Base-by-base conservation (phyloP, 2,797 vertebrate genomes). In the Margarornis squamiger region DNA sequence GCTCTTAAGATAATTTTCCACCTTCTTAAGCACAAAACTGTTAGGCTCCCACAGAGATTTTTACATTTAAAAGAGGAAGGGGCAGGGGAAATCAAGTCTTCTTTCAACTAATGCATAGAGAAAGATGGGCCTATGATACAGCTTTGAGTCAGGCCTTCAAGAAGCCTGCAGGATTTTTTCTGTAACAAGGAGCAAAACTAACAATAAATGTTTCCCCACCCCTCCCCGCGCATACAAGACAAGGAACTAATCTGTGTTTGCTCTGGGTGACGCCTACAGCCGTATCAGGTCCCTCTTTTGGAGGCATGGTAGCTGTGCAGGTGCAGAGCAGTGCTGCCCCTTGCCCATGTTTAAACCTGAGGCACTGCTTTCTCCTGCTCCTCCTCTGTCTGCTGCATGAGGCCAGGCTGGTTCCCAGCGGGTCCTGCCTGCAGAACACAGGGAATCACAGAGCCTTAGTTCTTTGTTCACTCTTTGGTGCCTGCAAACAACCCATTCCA, bases 401-500 rank as follows among this genome's bases (percentile, higher is more conserved):
- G 27, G 12, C 30, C 61, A 72, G 63, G 54, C 78, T 55, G 54
- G 36, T 58, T 41, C 29, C 63, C 65, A 58, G 74, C 51, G 27
- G 57, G 46, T 12, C 65, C 26, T 77, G 51, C 75, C 32, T 20
- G 67, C 62, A 67, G 62, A 86, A 81, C 84, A 52, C 80, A 78
- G 83, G 51, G 32, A 94, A 88, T 68, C 22, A 12, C 49, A 89
- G 58, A 21, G 43, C 48, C 29, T 84, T 29, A 43, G 43, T 73
- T 49, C 84, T 83, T 73, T 81, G 66, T 54, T 71, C 32, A 0
- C 90, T 51, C 46, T 51, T 88, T 74, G 79, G 22, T 68, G 94
- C 85, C 84, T 62, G 85, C 90, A 96, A 97, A 97, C 93, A 96
- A 88, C 76, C 87, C 93, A 96, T 97, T 97, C 97, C 96, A 76